These are phyloP conservation scores for Mellivora capensis DNA, from an alignment of 2,113 vertebrate species.

Conservation along the genomic window DNA sequence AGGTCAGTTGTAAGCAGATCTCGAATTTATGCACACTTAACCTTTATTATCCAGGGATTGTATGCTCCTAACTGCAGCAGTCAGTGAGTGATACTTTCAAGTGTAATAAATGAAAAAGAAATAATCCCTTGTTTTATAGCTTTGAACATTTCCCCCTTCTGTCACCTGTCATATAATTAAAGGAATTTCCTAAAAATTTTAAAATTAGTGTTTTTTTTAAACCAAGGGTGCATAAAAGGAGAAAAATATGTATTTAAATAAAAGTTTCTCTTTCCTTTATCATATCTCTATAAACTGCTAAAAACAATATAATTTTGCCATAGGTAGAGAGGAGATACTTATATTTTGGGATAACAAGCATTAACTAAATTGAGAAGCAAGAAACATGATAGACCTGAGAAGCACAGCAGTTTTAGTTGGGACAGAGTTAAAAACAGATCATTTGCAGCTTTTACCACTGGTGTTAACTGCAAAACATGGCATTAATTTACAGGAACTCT, in stretches of 20 bases:
- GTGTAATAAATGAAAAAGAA: conserved; percentile 43
- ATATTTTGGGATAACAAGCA: background rate
- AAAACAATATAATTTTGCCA: background rate
- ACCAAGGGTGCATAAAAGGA: background rate
- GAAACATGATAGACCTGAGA: background rate
- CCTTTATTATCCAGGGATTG: conserved; percentile 59
- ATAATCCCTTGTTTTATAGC: background rate
- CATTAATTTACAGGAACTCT: background rate
- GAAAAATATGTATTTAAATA: background rate
- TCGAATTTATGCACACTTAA: conserved; percentile 66
- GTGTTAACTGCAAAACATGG: background rate
- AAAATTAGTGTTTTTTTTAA: background rate
- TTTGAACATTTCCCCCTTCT: background rate
- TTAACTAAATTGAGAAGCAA: background rate
- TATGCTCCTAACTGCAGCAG: background rate
- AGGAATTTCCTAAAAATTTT: background rate
- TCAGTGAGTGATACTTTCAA: background rate
- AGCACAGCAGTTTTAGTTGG: background rate
- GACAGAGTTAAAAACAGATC: background rate
- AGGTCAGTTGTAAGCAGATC: conserved; percentile 63
- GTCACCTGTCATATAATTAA: background rate
- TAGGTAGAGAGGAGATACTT: background rate
- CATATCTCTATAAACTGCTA: background rate
- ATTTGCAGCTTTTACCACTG: background rate
- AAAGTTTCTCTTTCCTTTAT: background rate